Percentiles rank a stretch among this genome's conserved stretches.
Conservation (phyloP, 1,140 invertebrate genomes). For the Glossosoma conforme region DNA sequence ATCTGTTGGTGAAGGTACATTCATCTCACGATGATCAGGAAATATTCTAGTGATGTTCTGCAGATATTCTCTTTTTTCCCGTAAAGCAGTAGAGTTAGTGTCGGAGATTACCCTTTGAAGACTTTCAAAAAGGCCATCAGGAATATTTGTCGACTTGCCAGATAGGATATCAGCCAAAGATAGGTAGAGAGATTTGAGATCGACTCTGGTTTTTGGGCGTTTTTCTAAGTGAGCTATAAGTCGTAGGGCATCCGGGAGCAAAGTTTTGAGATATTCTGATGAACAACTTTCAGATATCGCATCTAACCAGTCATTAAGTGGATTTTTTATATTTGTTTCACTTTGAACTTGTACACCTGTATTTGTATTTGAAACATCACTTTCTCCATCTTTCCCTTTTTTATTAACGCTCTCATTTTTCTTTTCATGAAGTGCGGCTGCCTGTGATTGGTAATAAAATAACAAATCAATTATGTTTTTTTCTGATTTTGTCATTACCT, state of each 20-base stretch:
- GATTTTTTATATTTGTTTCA: background rate
- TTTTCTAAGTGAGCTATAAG: slow-evolving; percentile 2
- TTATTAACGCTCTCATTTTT: background rate
- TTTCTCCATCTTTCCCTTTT: background rate
- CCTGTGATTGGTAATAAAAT: background rate
- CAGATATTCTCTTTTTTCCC: background rate
- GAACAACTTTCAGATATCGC: background rate
- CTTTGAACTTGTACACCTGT: background rate
- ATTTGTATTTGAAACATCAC: background rate
- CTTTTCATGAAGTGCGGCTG: background rate
- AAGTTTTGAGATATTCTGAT: background rate
- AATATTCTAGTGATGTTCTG: background rate
- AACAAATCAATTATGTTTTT: background rate
- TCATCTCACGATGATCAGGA: background rate
- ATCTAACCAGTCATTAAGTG: background rate
- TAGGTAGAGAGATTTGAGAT: slow-evolving; percentile 3
- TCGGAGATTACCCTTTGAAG: background rate
- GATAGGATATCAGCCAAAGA: background rate
- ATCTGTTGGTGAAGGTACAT: background rate
- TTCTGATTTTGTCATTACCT: background rate
- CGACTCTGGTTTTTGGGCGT: background rate
- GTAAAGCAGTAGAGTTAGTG: background rate
- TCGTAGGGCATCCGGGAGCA: background rate
- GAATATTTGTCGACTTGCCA: background rate
- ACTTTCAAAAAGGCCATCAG: background rate